Base-by-base conservation (phyloP, 2,888 invertebrate species). In the Limnephilus auricula region DNA sequence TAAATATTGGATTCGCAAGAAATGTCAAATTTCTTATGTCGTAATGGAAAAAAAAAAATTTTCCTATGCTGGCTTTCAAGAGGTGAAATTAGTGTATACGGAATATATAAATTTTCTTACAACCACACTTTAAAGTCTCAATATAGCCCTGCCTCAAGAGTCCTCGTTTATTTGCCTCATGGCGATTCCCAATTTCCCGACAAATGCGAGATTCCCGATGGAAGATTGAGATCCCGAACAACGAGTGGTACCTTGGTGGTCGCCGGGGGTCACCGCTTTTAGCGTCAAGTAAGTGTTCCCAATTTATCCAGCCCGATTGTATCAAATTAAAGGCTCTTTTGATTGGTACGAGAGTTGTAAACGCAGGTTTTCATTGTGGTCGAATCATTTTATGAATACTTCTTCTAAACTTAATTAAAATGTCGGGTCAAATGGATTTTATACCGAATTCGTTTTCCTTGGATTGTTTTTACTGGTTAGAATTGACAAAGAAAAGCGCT, bases 131-230 rank as follows among this genome's bases (percentile, higher is more conserved):
- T 65, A 9, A 0, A 2, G 25, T 65, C 9, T 65, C 65, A 65
- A 65, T 25, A 9, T 25, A 65, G 65, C 65, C 65, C 65, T 65
- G 65, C 25, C 2, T 25, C 25, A 65, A 25, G 65, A 65, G 65
- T 65, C 85, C 85, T 65, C 37, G 30, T 88, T 88, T 88, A 88
- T 88, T 88, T 78, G 87, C 87, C 87, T 88, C 87, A n/a, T 37
- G 87, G 87, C 87, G 87, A 88, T 88, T 88, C 87, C 32, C 87
- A 88, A 88, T 88, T 88, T 88, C 31, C 30, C 79, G 32, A 88
- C 78, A 37, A 88, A 88, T 78, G 37, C 87, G 78, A 78, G 87
- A 88, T 88, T 79, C 30, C 34, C 34, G 87, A 78, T 88, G 34
- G 78, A 78, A 88, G 78, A 65, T 65, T n/a, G 65, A 65, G 65